Evolutionary conservation across 1,140 invertebrate species (phyloP), one percentile per base, ranked within the genome.

Genomic region (Cydia fagiglandana): DNA sequence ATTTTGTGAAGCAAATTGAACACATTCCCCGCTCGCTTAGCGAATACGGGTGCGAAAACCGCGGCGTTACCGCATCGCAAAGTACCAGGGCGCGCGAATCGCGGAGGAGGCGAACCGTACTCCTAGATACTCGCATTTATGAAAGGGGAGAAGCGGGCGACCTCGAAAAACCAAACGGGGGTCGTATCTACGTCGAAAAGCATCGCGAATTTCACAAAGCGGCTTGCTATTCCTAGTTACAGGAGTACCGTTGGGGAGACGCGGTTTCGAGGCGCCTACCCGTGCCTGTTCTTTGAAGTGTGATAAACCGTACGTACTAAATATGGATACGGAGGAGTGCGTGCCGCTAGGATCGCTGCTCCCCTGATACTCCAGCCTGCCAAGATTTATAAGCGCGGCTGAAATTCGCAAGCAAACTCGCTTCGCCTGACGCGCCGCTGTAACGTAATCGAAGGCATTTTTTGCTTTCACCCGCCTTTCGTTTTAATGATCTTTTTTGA

Each of bases 191-290:
- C 79, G 80, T 83, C 83, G 81, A 88, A 86, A 84, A 83, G 82
- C 86, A 83, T 86, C 83, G 86, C 84, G 87, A 91, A 91, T 85
- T 91, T 89, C 88, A 87, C 88, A 91, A 90, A 88, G 88, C 79
- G 75, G 82, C 88, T 88, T 88, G 87, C 86, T 85, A 88, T 88
- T 88, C 88, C 86, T 85, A 88, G 86, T 88, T 88, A 87, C 84
- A 79, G 81, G 79, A 84, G 82, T 83, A 78, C 76, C 77, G 76
- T 64, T 75, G 56, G 83, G 86, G 85, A 84, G 87, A 83, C 81
- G 87, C 82, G 87, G 87, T 88, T 84, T 81, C 79, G 77, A 79
- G 76, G 78, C 80, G 81, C 83, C 80, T 83, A 78, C 79, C 76
- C 78, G 79, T 80, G 73, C 61, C 75, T 78, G 84, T 79, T 82